phyloP scores from a whole-genome alignment of 2,888 invertebrate species.

The Mellilla xanthometata region DNA sequence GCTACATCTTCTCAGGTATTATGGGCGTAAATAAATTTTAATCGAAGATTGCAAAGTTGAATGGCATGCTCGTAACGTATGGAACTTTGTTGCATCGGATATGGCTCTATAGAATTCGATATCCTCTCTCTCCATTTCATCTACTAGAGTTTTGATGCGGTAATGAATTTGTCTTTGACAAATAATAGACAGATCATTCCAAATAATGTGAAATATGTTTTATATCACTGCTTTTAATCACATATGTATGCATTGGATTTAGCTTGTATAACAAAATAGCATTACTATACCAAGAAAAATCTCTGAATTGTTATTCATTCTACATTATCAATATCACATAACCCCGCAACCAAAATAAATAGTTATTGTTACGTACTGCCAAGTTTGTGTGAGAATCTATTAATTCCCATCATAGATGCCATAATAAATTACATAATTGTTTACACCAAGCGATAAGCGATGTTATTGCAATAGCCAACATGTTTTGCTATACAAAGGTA shows the following conservation, averaged over 20 bases:
- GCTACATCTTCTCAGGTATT: conserved; percentile 12
- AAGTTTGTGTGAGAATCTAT: conserved; percentile 11
- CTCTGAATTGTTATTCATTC: not conserved
- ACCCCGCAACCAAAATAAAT: too few relatives aligned
- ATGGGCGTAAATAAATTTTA: conserved; percentile 27
- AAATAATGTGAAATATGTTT: conserved; percentile 1
- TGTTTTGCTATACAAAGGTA: conserved; percentile 1
- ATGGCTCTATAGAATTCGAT: conserved; percentile 21
- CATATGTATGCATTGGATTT: too few relatives aligned
- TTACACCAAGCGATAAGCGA: conserved; percentile 16
- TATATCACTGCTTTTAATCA: too few relatives aligned
- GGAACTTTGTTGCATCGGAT: conserved; percentile 17
- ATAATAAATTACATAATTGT: conserved; percentile 14
- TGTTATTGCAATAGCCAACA: conserved; percentile 12
- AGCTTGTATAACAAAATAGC: too few relatives aligned
- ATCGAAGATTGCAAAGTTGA: conserved; percentile 25
- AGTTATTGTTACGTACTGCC: too few relatives aligned
- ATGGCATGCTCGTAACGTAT: conserved; percentile 14
- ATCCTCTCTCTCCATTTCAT: conserved; percentile 17
- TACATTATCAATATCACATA: too few relatives aligned
- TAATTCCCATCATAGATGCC: conserved; percentile 4
- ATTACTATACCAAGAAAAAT: too few relatives aligned
- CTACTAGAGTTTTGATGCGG: conserved; percentile 1
- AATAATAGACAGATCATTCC: conserved; percentile 1
- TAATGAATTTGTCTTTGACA: too few relatives aligned